Base-by-base conservation (phyloP, 2,888 invertebrate species). In the Neoaliturus tenellus region DNA sequence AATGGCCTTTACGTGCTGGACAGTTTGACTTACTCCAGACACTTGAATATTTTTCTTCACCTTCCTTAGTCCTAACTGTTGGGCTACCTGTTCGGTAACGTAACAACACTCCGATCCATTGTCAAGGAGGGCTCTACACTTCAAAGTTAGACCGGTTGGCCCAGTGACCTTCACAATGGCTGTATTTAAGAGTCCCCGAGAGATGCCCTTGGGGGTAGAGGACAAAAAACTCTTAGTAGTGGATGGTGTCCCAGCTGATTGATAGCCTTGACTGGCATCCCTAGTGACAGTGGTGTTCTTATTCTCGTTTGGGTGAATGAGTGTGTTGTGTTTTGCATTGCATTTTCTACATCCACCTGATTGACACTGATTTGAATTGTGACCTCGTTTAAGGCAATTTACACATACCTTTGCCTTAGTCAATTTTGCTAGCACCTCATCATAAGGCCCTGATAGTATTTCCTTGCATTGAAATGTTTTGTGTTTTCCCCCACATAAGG, bases 91-190 rank as follows among this genome's bases (percentile, higher is more conserved):
- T 73, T 73, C 73, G 3, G 35, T 39, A 14, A 73, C 23, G 35
- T 39, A 73, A 23, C 73, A 73, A 73, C 39, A 73, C n/a, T 73
- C 67, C 5, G 73, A 35, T 8, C 39, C 39, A 41, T 39, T 41
- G 41, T 73, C 73, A 17, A 73, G 73, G 14, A 73, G 41, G 35
- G 73, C 73, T 73, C 73, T 10, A 41, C 73, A 73, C 1, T 73
- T 35, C 23, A 73, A 3, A 20, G 31, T n/a, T 3, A 14, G 31
- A 17, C 31, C 51, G 20, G 51, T 20, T 10, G 23, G 51, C 23
- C 23, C 51, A 1, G 6, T 51, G 51, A 51, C 51, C 20, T 17
- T 31, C 6, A 51, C 51, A 23, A 23, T 10, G 10, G 20, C 51
- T 20, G 51, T 20, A 23, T 51, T 20, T 23, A 51, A 8, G 4